Evolutionary conservation across 2,797 vertebrate species (phyloP).

Genomic region (Gambelia wislizenii): DNA sequence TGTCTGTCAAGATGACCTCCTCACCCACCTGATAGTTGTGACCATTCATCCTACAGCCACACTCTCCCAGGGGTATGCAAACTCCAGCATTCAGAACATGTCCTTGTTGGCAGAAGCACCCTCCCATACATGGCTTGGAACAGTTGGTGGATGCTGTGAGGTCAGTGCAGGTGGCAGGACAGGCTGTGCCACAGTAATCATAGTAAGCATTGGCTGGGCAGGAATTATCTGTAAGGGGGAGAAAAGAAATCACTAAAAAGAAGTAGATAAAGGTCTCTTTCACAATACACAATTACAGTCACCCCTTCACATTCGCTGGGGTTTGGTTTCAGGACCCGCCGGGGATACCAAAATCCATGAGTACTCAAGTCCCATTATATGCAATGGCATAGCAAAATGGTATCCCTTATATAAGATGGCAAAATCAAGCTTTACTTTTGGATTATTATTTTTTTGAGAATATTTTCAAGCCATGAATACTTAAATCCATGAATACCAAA

Average conservation of each 20-base stretch:
- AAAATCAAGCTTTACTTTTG: too few relatives aligned
- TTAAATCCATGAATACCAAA: too few relatives aligned
- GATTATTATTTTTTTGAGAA: too few relatives aligned
- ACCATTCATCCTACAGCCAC: constrained; percentile 40
- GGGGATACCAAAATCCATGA: too few relatives aligned
- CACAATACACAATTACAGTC: too few relatives aligned
- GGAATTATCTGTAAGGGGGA: neutral
- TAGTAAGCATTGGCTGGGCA: constrained; percentile 32
- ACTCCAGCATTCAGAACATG: constrained; percentile 1
- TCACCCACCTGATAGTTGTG: constrained; percentile 23
- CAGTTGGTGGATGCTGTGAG: neutral
- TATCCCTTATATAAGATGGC: too few relatives aligned
- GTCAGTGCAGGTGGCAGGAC: neutral
- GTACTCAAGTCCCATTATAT: too few relatives aligned
- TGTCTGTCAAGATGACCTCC: constrained; percentile 1
- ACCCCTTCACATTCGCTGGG: too few relatives aligned
- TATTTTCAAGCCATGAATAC: too few relatives aligned
- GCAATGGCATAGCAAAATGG: too few relatives aligned
- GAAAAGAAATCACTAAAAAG: neutral
- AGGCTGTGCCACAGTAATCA: constrained; percentile 30
- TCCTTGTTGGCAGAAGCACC: constrained; percentile 31
- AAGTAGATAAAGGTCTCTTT: too few relatives aligned
- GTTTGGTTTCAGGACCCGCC: too few relatives aligned
- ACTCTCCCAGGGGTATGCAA: neutral
- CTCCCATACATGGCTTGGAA: neutral